Conservation (phyloP, 2,888 invertebrate genomes). For the Euspilapteryx auroguttella region DNA sequence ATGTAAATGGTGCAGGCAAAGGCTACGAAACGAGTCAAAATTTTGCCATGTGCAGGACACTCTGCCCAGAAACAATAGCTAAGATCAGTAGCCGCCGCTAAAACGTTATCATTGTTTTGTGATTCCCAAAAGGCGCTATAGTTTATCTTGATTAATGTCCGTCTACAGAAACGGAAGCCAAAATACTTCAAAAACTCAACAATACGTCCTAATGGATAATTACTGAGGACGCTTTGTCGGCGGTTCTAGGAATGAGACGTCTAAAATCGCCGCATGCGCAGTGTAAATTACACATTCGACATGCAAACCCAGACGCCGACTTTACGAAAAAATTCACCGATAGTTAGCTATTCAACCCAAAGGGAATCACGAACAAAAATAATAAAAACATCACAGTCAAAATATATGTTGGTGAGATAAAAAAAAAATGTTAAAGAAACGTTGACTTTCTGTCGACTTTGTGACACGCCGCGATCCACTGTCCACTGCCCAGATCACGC, state of each 20-base stretch:
- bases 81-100: too few relatives aligned
- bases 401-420: slow-evolving; percentile 48
- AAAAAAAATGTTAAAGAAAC: slow-evolving; percentile 42
- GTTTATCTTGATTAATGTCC: slow-evolving; percentile 32
- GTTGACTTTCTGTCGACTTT: slow-evolving; percentile 48
- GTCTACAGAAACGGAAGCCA: slow-evolving; percentile 43
- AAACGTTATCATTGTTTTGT: too few relatives aligned
- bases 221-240: slow-evolving; percentile 40
- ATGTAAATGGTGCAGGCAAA: too few relatives aligned
- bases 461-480: slow-evolving; percentile 37
- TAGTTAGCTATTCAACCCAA: slow-evolving; percentile 32
- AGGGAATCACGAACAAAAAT: slow-evolving; percentile 52
- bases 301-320: slow-evolving; percentile 24
- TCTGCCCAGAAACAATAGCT: too few relatives aligned
- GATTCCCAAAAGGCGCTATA: slow-evolving; percentile 6
- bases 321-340: slow-evolving; percentile 32
- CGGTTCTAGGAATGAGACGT: slow-evolving; percentile 26
- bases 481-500: slow-evolving; percentile 10
- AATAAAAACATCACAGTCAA: slow-evolving; percentile 62
- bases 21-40: too few relatives aligned
- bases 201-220: slow-evolving; percentile 46
- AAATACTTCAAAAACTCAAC: slow-evolving; percentile 43
- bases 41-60: too few relatives aligned
- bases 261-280: slow-evolving; percentile 8
- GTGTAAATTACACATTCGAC: slow-evolving; percentile 26